Evolutionary conservation across 1,140 invertebrate genomes (phyloP).

Genomic region (Neuroterus valhalla): DNA sequence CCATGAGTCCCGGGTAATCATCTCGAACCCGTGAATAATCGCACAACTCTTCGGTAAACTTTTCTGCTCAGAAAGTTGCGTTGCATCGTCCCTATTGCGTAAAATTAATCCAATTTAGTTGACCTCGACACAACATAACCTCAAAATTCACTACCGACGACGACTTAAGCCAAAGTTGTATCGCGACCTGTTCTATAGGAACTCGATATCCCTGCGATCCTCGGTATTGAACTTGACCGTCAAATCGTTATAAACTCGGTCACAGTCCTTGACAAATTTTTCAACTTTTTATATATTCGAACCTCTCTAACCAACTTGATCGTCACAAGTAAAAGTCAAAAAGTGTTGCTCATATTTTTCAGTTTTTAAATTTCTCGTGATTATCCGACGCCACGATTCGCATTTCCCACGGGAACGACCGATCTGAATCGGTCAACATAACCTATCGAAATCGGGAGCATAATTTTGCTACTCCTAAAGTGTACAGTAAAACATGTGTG

Average conservation of each 20-base stretch:
- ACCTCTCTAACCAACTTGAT: too few species aligned
- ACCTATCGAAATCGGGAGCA: too few species aligned
- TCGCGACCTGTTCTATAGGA: neutral
- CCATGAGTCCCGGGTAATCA: slow-evolving; percentile 63
- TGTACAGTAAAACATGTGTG: too few species aligned
- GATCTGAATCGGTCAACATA: too few species aligned
- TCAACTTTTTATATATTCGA: neutral
- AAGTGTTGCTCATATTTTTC: too few species aligned
- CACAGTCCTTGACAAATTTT: neutral
- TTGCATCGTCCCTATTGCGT: slow-evolving; percentile 67
- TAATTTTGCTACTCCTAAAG: too few species aligned
- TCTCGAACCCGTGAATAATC: slow-evolving; percentile 46
- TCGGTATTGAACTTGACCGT: neutral
- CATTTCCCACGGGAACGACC: too few species aligned
- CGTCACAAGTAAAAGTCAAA: neutral
- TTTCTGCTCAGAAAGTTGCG: slow-evolving; percentile 55
- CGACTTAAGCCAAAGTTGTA: neutral
- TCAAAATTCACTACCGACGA: slow-evolving; percentile 39
- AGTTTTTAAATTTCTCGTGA: too few species aligned
- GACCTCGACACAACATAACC: slow-evolving; percentile 69
- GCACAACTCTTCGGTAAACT: slow-evolving; percentile 34
- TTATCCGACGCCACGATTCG: too few species aligned
- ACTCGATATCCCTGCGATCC: neutral
- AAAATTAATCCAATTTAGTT: slow-evolving; percentile 74
- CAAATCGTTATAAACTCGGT: neutral